Base-by-base conservation (phyloP, 1,140 invertebrate species). In the Drosophila kanapiae region DNA sequence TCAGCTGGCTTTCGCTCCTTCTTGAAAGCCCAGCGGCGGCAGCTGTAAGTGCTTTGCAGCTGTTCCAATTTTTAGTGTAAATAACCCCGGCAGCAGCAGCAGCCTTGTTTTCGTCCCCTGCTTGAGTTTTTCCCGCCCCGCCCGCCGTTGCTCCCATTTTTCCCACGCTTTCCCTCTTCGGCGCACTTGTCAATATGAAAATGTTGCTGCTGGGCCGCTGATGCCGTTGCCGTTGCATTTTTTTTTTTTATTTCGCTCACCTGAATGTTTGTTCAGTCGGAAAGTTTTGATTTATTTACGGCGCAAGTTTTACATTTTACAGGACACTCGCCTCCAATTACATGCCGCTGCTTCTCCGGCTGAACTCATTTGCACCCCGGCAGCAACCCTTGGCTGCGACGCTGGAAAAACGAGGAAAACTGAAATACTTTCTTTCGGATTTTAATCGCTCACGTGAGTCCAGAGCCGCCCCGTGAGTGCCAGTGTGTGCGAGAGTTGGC, bases 231-330 rank as follows among this genome's bases (percentile, higher is more conserved):
- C 43, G 68, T 63, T 80, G 80, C 74, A 69, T 72, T 74, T 82
- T 91, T 86, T 85, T 91, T 31, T 29, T n/a, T 49, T 10, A 27
- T 48, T 56, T 82, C 86, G 86, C 86, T 90, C 87, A 87, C 86
- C 87, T 91, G 87, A 87, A 82, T 91, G 87, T 91, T 91, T 91
- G 87, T 91, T 91, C 87, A 91, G 87, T 91, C 87, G 86, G 87
- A 91, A 91, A 91, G 82, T 91, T 91, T 91, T 91, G 87, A 91
- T 91, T 91, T 91, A 91, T 91, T 91, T 91, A 91, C 87, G 87
- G 82, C 76, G 67, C 86, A 91, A 91, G 86, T 91, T 91, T 91
- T 91, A 90, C 85, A 90, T 90, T 90, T 90, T 90, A 90, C 85
- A 90, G 85, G 85, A 90, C 85, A 90, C 85, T 90, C 85, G 85